Evolutionary conservation across 2,888 invertebrate genomes (phyloP).

Genomic region (Crematogaster levior): DNA sequence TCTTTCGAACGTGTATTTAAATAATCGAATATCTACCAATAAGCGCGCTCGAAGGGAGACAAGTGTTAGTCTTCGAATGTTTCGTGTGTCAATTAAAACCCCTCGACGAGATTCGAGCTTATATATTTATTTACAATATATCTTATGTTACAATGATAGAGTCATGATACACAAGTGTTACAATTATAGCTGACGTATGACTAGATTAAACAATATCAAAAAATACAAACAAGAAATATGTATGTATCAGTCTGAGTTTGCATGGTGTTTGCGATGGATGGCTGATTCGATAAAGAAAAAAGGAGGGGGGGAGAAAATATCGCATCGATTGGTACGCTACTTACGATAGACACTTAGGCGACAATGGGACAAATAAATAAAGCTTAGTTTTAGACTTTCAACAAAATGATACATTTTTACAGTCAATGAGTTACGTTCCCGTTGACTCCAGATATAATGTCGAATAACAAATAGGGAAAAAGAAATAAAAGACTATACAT

Average conservation of each 20-base stretch:
- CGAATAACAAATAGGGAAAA: background rate
- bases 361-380: conserved; percentile 24
- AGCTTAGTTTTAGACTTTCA: conserved; percentile 23
- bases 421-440: background rate
- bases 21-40: too few species aligned
- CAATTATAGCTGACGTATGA: conserved; percentile 75
- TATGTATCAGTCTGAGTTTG: conserved; percentile 69
- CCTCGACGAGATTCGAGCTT: conserved; percentile 62
- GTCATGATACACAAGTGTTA: conserved; percentile 71
- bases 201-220: conserved; percentile 80
- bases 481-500: too few species aligned
- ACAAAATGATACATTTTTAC: conserved; percentile 1
- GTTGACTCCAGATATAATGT: background rate
- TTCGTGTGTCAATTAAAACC: background rate
- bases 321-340: background rate
- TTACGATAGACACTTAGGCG: conserved; percentile 7
- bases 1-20: too few species aligned
- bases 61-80: background rate
- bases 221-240: conserved; percentile 63
- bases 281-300: background rate
- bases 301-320: background rate
- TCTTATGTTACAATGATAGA: conserved; percentile 69
- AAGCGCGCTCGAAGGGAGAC: background rate
- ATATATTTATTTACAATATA: conserved; percentile 77
- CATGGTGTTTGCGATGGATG: conserved; percentile 29